Conservation (phyloP, 2,113 vertebrate species). For the Naja naja region DNA sequence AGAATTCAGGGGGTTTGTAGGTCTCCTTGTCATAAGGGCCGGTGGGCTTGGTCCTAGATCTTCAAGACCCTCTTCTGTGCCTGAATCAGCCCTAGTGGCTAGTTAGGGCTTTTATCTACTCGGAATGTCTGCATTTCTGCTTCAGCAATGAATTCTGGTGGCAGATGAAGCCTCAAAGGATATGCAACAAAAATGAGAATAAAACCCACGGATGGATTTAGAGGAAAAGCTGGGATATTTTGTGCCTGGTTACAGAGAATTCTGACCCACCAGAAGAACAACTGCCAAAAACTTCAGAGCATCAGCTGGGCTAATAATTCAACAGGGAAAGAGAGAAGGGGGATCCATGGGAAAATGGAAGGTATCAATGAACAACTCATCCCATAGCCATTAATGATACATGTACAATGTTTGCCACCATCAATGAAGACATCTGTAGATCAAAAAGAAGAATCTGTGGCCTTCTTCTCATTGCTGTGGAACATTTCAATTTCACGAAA, state of each 20-base stretch:
- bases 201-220: neutral
- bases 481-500: neutral
- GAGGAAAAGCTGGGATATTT: neutral
- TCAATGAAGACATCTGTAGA: neutral
- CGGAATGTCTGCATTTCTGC: neutral
- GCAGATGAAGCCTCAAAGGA: neutral
- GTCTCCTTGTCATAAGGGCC: neutral
- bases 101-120: neutral
- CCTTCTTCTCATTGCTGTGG: neutral
- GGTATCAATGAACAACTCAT: neutral
- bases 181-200: neutral
- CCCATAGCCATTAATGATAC: neutral
- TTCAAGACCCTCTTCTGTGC: neutral
- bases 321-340: neutral
- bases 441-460: neutral
- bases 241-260: neutral
- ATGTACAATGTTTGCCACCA: neutral
- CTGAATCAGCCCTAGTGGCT: neutral
- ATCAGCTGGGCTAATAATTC: neutral
- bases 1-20: neutral
- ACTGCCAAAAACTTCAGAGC: neutral
- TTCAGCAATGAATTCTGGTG: neutral
- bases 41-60: neutral
- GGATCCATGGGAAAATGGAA: neutral
- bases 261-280: neutral